Evolutionary conservation across 2,888 invertebrate species (phyloP).

Genomic region (Ceraclea dissimilis): DNA sequence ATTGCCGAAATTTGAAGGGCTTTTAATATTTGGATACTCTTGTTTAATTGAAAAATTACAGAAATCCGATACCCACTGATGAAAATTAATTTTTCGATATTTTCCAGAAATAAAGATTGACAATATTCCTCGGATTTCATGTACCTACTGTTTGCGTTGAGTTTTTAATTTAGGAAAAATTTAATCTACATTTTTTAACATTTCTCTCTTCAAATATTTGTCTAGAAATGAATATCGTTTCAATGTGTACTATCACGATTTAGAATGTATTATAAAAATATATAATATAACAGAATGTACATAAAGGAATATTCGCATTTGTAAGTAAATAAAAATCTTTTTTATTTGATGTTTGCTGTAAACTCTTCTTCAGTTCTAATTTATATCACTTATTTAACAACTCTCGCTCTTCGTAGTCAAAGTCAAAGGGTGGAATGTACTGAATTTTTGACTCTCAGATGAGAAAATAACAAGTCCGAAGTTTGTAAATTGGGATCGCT

Average conservation of each 20-base stretch:
- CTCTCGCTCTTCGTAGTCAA: neutral
- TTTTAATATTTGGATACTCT: no score
- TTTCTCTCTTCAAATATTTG: neutral
- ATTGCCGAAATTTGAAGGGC: no score
- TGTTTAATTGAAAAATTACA: no score
- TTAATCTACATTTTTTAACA: neutral
- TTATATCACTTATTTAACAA: conserved; percentile 1
- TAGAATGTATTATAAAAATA: neutral
- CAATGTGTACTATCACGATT: neutral
- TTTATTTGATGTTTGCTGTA: conserved; percentile 9
- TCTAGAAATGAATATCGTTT: neutral
- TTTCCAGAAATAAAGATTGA: no score
- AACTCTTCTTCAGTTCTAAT: conserved; percentile 10
- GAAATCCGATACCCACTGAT: no score
- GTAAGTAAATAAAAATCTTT: conserved; percentile 3
- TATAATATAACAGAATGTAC: no score
- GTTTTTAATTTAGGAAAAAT: neutral
- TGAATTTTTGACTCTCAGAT: conserved; percentile 9
- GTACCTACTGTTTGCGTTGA: no score
- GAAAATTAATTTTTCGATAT: no score
- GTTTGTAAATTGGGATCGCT: neutral
- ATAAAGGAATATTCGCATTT: no score
- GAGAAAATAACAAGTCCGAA: neutral
- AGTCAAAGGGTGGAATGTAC: conserved; percentile 10
- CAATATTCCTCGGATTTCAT: no score